Percentiles rank a stretch among this genome's conserved stretches.
Evolutionary conservation across 2,113 vertebrate genomes (phyloP).

Genomic region (Uropsilus gracilis): DNA sequence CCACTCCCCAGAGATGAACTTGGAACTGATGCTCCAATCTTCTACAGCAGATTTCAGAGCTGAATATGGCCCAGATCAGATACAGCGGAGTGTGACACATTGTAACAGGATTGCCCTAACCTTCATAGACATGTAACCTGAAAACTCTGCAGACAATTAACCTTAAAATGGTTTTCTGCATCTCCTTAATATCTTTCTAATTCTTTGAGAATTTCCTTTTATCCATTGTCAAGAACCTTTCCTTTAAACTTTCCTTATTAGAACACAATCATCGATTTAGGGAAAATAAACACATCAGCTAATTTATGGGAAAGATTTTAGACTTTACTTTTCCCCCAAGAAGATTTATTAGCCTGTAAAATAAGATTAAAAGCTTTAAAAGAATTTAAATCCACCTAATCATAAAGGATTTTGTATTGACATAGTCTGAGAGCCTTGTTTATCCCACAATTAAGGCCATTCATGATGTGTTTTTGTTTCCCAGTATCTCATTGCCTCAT

Average conservation of each 20-base stretch:
- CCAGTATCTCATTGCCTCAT: constrained; percentile 40
- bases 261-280: constrained; percentile 4
- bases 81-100: background rate
- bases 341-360: constrained; percentile 57
- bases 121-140: background rate
- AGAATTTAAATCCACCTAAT: constrained; percentile 54
- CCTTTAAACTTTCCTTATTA: constrained; percentile 52
- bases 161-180: background rate
- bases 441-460: constrained; percentile 63
- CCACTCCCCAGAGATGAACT: background rate
- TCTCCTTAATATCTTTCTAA: constrained; percentile 50
- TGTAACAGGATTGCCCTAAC: background rate
- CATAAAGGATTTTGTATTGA: constrained; percentile 47
- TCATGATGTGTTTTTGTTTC: constrained; percentile 41
- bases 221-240: constrained; percentile 29
- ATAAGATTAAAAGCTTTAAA: constrained; percentile 11
- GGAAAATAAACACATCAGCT: constrained; percentile 60
- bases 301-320: constrained; percentile 59
- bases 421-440: background rate
- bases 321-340: constrained; percentile 31
- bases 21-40: background rate
- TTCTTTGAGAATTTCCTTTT: constrained; percentile 41
- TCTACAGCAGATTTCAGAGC: background rate
- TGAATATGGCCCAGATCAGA: background rate
- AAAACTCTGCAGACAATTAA: constrained; percentile 11